Conservation (phyloP, 2,797 vertebrate species). For the Austrolebias charrua region DNA sequence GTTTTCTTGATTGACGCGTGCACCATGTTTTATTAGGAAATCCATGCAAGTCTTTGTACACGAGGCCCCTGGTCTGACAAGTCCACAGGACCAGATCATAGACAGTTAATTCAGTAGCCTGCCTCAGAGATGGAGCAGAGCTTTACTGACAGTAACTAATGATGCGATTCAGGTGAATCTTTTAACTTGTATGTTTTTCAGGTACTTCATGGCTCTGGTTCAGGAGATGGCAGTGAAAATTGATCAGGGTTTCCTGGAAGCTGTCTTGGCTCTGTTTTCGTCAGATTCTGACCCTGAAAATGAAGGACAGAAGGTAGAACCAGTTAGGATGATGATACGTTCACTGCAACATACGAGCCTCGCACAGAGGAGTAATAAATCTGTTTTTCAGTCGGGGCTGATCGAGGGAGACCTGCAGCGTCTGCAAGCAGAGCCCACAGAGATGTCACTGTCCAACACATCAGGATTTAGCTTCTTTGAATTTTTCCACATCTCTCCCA, state of each 20-base stretch:
- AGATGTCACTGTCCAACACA: conserved; percentile 85
- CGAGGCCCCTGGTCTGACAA: too few relatives aligned
- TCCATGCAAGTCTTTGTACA: too few relatives aligned
- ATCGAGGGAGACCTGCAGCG: conserved; percentile 86
- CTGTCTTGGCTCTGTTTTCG: conserved; percentile 84
- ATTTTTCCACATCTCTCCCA: conserved; percentile 95
- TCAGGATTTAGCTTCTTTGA: conserved; percentile 93
- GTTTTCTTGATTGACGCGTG: too few relatives aligned
- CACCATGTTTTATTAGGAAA: too few relatives aligned
- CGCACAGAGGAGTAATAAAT: rapidly evolving
- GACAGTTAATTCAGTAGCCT: neutral
- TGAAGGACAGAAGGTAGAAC: conserved; percentile 83
- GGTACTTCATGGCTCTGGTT: conserved; percentile 98
- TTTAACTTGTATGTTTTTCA: conserved; percentile 51
- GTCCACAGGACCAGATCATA: neutral
- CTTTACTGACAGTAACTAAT: neutral
- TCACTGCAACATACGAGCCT: rapidly evolving
- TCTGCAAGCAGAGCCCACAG: conserved; percentile 87
- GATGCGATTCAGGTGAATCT: neutral
- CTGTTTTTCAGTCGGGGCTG: conserved; percentile 78
- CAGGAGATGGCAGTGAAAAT: conserved; percentile 98
- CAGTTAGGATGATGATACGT: neutral
- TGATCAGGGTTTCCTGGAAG: conserved; percentile 92
- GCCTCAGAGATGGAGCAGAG: neutral
- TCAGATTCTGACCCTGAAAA: conserved; percentile 78